Percentiles rank a stretch among this genome's conserved stretches.
phyloP scores from a whole-genome alignment of 2,888 invertebrate species.

The Lochmaea crataegi region DNA sequence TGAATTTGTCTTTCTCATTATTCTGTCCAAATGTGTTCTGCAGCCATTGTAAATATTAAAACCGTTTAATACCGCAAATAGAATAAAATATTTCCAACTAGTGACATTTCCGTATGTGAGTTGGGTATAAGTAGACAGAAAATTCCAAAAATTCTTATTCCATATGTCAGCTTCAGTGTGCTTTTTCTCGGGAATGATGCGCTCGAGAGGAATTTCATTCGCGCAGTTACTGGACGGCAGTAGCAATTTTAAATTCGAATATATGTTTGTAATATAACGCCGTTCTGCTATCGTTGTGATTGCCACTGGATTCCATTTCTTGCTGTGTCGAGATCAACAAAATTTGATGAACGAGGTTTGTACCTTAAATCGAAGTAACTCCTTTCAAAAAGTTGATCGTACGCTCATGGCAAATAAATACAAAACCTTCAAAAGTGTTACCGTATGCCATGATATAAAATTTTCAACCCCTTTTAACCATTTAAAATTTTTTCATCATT shows the following conservation, averaged over 20 bases:
- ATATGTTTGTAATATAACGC: neutral
- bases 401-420: too few relatives aligned
- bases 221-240: neutral
- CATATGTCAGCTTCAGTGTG: conserved; percentile 4
- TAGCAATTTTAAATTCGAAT: neutral
- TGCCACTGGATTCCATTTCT: neutral
- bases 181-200: neutral
- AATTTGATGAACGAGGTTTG: too few relatives aligned
- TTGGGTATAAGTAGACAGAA: conserved; percentile 4
- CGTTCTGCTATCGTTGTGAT: neutral
- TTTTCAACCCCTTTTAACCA: too few relatives aligned
- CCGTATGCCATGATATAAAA: too few relatives aligned
- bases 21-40: neutral
- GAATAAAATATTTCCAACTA: neutral
- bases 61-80: neutral
- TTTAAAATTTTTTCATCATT: too few relatives aligned
- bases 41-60: neutral
- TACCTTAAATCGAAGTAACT: too few relatives aligned
- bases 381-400: too few relatives aligned
- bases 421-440: too few relatives aligned
- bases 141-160: conserved; percentile 1
- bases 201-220: neutral
- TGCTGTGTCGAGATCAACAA: too few relatives aligned
- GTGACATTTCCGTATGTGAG: conserved; percentile 4
- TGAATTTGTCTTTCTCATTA: neutral